These are phyloP conservation scores for Chrysemys picta DNA, from an alignment of 2,113 vertebrate species.

Conservation along the genomic window DNA sequence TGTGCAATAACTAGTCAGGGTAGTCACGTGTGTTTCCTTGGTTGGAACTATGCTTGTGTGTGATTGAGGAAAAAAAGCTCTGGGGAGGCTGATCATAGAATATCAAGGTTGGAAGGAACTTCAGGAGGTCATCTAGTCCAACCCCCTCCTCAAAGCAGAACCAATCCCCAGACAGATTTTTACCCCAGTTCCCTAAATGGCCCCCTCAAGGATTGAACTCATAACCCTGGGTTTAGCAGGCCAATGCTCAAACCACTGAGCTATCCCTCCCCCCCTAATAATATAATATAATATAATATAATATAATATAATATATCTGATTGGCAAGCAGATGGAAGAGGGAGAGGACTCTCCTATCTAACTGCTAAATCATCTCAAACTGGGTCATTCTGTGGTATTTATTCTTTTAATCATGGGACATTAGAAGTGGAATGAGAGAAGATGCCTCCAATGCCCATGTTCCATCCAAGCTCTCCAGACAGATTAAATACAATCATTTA, in stretches of 20 bases:
- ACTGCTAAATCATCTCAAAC: not conserved
- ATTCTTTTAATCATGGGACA: not conserved
- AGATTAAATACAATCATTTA: not conserved
- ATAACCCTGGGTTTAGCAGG: too few relatives aligned
- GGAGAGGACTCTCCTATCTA: not conserved
- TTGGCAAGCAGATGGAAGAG: not conserved
- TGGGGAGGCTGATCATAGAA: accelerated
- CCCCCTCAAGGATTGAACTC: too few relatives aligned
- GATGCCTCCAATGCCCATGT: not conserved
- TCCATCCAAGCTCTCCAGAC: not conserved
- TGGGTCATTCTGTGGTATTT: accelerated
- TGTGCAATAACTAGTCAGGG: not conserved
- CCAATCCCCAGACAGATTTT: too few relatives aligned
- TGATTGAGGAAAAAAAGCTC: not conserved
- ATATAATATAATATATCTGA: not conserved
- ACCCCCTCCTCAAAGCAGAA: too few relatives aligned
- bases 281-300: not conserved
- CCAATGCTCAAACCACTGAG: too few relatives aligned
- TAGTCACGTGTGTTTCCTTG: not conserved
- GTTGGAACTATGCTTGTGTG: not conserved
- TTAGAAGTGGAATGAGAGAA: not conserved
- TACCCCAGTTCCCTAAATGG: too few relatives aligned
- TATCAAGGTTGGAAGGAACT: too few relatives aligned
- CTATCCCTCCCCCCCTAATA: too few relatives aligned
- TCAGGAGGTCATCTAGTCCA: too few relatives aligned